Base-by-base conservation (phyloP, 1,140 invertebrate genomes). In the Heliconius eleuchia region DNA sequence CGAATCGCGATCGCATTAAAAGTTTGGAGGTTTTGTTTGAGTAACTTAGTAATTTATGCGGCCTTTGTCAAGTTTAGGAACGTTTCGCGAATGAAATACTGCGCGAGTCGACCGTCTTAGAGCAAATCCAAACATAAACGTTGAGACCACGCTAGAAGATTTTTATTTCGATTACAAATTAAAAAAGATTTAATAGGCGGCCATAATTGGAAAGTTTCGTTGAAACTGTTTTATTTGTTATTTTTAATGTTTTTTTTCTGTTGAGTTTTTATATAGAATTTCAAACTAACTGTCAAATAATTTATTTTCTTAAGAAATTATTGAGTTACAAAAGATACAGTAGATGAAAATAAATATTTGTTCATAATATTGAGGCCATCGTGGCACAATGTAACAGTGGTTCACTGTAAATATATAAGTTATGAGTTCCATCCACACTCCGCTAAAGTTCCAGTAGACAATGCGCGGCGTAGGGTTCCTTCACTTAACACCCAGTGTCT, bases 21-120 rank as follows among this genome's bases (percentile, higher is more conserved):
- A 91, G 76, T 86, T 88, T 23, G 83, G 70, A 74, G 76, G 80
- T 82, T 73, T 77, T 81, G 70, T 66, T 30, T 66, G 77, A 76
- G 66, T 80, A 87, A 86, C 77, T 88, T 89, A 80, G 84, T 87
- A 90, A 91, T 91, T 90, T 91, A 90, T 88, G 84, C 81, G 60
- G 77, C 85, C 78, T 87, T 89, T 85, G 85, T 87, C 84, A 84
- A 83, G 77, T 84, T 82, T 79, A 74, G 76, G 73, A 83, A 79
- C 80, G 80, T 81, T 85, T 73, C 76, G 77, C 72, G 52, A 74
- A 70, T 70, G 52, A 74, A 77, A 78, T 79, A 79, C 80, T n/a
- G 76, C 76, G 70, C 52, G 80, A 81, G 77, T 83, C 80, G 79
- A 81, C 79, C 77, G 83, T 80, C 74, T 80, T 66, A 79, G 37